Conservation (phyloP, 2,888 invertebrate species). For the Diachrysia chrysitis region DNA sequence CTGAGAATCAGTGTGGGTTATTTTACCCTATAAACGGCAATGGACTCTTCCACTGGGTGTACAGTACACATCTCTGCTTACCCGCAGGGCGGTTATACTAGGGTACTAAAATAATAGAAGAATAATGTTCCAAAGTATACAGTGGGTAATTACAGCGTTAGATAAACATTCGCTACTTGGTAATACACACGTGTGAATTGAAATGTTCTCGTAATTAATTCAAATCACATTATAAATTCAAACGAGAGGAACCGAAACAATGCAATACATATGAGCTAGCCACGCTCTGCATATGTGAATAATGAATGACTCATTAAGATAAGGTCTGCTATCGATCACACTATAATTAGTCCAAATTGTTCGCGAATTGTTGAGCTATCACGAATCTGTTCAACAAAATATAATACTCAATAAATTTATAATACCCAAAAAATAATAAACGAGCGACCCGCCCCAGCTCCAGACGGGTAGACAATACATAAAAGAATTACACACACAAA, state of each 20-base stretch:
- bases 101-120: background rate
- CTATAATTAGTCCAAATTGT: constrained; percentile 26
- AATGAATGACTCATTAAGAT: constrained; percentile 51
- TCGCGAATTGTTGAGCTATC: constrained; percentile 14
- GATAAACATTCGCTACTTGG: constrained; percentile 13
- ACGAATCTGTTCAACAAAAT: background rate
- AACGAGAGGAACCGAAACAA: constrained; percentile 42
- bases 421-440: too few relatives aligned
- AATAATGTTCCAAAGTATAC: background rate
- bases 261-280: constrained; percentile 18
- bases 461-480: too few relatives aligned
- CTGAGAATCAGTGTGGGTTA: background rate
- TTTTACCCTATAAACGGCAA: background rate
- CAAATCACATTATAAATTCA: constrained; percentile 45
- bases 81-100: background rate
- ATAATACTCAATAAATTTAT: too few relatives aligned
- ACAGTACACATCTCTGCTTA: background rate
- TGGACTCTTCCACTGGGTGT: background rate
- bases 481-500: too few relatives aligned
- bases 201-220: constrained; percentile 44
- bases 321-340: constrained; percentile 22
- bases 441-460: too few relatives aligned
- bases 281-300: constrained; percentile 19
- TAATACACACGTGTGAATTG: constrained; percentile 28
- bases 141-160: background rate